A percentile compares a stretch with the other conserved stretches of the same genome.
Conservation (phyloP, 2,113 vertebrate genomes). For the Ailurus styani region DNA sequence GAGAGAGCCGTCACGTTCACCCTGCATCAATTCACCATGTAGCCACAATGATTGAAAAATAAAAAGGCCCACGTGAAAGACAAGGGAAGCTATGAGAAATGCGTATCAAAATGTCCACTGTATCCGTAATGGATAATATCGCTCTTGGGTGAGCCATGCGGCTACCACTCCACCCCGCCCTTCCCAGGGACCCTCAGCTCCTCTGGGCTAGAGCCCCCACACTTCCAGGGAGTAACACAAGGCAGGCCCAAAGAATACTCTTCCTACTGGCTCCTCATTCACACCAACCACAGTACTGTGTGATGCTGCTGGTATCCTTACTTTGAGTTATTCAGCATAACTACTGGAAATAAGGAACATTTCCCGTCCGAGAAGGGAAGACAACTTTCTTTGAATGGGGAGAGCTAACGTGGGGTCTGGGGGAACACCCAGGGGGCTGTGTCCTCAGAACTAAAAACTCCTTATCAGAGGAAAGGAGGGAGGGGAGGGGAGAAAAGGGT, state of each 20-base stretch:
- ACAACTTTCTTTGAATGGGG: not conserved
- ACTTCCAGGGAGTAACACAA: not conserved
- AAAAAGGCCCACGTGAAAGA: not conserved
- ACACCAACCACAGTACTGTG: not conserved
- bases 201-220: not conserved
- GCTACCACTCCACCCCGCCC: not conserved
- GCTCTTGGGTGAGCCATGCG: not conserved
- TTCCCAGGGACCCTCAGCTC: not conserved
- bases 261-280: not conserved
- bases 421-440: not conserved
- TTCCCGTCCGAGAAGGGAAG: conserved; percentile 36
- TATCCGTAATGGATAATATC: not conserved
- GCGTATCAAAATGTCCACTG: not conserved
- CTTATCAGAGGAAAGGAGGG: no score
- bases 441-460: not conserved
- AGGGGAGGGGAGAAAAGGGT: not conserved
- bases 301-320: not conserved
- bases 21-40: not conserved
- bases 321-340: not conserved
- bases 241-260: not conserved
- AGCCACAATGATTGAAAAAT: not conserved
- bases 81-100: not conserved
- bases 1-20: conserved; percentile 7
- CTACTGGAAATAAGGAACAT: not conserved
- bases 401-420: not conserved